Conservation (phyloP, 1,140 invertebrate species). For the Drosophila pectinifera region DNA sequence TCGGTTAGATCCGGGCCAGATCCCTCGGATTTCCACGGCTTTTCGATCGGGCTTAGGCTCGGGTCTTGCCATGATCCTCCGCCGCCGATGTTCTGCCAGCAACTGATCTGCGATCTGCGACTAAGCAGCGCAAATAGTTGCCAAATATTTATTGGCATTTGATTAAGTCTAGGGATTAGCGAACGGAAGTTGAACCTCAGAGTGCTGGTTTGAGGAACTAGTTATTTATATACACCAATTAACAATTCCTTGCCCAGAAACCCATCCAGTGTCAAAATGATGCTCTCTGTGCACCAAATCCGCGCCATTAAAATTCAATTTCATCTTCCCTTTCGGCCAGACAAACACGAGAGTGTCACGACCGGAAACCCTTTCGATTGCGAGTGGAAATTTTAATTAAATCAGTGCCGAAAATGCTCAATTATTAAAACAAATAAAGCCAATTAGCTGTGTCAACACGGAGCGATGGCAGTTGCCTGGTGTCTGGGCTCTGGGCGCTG, state of each 20-base stretch:
- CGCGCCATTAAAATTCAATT: constrained; percentile 76
- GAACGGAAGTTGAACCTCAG: constrained; percentile 46
- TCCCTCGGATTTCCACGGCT: constrained; percentile 66
- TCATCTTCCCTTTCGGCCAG: constrained; percentile 43
- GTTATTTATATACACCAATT: no score
- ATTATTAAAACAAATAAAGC: constrained; percentile 85
- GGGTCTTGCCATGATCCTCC: constrained; percentile 51
- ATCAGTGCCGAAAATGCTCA: constrained; percentile 83
- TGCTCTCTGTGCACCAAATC: constrained; percentile 41
- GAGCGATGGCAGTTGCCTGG: constrained; percentile 14
- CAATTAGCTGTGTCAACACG: constrained; percentile 84
- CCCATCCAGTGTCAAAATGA: background rate
- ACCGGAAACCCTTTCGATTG: constrained; percentile 58
- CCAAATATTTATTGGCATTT: constrained; percentile 81
- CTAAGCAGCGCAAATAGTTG: constrained; percentile 64
- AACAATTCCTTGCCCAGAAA: no score
- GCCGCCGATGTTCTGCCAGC: constrained; percentile 24
- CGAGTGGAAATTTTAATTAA: constrained; percentile 76
- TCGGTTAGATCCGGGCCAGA: constrained; percentile 52
- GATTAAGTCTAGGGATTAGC: constrained; percentile 64
- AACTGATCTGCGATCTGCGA: constrained; percentile 41
- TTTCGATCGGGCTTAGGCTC: constrained; percentile 56
- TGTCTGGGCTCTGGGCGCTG: constrained; percentile 5
- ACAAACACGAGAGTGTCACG: constrained; percentile 40
- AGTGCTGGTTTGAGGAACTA: no score